Percentiles rank a stretch among this genome's conserved stretches.
Conservation (phyloP, 1,140 invertebrate genomes). For the Calephelis virginiensis region DNA sequence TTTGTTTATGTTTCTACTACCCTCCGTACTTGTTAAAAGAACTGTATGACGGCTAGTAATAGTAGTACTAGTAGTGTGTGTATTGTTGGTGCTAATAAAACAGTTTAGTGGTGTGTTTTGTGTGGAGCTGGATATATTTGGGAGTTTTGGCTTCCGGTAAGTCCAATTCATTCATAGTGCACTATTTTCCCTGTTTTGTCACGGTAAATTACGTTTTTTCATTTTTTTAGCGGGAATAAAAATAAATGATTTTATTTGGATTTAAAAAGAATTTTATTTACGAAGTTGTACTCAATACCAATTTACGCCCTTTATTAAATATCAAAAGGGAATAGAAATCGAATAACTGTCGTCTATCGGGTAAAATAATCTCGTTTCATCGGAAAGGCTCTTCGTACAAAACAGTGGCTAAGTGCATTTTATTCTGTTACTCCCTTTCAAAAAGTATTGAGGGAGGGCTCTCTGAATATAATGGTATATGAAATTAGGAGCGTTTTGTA, state of each 20-base stretch:
- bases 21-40: no score
- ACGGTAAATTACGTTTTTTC: no score
- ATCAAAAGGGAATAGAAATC: slow-evolving; percentile 25
- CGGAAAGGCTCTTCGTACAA: slow-evolving; percentile 44
- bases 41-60: no score
- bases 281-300: not conserved
- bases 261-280: not conserved
- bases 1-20: no score
- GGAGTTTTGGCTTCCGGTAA: no score
- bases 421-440: slow-evolving; percentile 51
- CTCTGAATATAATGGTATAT: not conserved
- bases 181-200: no score
- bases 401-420: slow-evolving; percentile 56
- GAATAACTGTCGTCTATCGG: slow-evolving; percentile 19
- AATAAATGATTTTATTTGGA: no score
- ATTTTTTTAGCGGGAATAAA: no score
- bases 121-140: no score
- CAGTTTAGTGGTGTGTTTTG: no score
- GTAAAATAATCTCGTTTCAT: slow-evolving; percentile 45
- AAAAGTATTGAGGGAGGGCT: slow-evolving; percentile 21
- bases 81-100: no score
- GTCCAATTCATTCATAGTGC: no score
- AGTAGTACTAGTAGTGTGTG: not conserved
- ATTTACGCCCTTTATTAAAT: slow-evolving; percentile 13
- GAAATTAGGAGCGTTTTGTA: not conserved